Base-by-base conservation (phyloP, 2,113 vertebrate species). In the Dissostichus mawsoni region DNA sequence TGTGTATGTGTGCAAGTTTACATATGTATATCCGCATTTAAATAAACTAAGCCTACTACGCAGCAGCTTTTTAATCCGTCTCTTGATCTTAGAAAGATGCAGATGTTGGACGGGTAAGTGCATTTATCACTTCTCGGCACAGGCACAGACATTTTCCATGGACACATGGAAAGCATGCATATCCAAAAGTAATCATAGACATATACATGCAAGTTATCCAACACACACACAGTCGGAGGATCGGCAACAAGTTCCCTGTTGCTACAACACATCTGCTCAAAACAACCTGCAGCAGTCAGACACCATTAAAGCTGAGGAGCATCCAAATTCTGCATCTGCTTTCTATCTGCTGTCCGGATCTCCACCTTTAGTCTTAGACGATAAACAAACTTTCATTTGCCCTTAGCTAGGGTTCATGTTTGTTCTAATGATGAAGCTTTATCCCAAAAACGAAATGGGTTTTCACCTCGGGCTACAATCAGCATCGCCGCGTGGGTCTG, bases 301-400 rank as follows among this genome's bases (percentile, higher is more conserved):
- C 65, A 62, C 76, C 69, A 76, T 85, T 87, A 82, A 87, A 78
- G 56, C 23, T 17, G 44, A 85, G 33, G 52, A 74, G 83, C 50
- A 69, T 69, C 86, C 78, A 59, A 61, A 73, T 72, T 78, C 76
- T 67, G 75, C 92, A 90, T 90, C 87, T 92, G 90, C 76, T 93
- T 88, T 74, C 65, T 76, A 90, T 93, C 76, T 74, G 45, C 75
- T 83, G 65, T 88, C 76, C 53, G 25, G 18, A 89, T 75, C 58
- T 71, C 73, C 84, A 74, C 70, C 75, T 80, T 79, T 50, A 77
- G 0, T 65, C 23, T 25, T 74, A 59, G 13, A 85, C 68, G 78
- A 92, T 77, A 86, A 87, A 90, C 84, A 86, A 62, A 20, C 47
- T 56, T 69, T 87, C 69, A 80, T 81, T 73, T 44, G 8, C 44